Evolutionary conservation across 2,888 invertebrate genomes (phyloP), one percentile per base, ranked within the genome.

Genomic region (Schizaphis graminum): DNA sequence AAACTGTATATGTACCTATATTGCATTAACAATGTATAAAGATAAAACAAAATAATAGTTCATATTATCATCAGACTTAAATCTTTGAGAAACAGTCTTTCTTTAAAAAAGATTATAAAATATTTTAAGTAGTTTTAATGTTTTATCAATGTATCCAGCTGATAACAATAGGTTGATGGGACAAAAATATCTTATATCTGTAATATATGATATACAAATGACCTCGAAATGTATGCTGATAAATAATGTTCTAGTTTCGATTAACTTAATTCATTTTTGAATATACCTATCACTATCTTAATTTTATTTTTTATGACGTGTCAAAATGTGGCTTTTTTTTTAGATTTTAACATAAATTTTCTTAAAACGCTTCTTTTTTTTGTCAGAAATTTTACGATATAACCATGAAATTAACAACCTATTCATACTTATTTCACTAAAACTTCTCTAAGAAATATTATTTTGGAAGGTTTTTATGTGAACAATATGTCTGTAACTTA

Each of bases 401-500:
- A n/a, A 56, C 10, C 5, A 28, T 44, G 24, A 44, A 77, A 44
- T 77, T 89, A 89, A 41, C 4, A 77, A 53, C 44, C 28, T 10
- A 53, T 89, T 92, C 28, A 77, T 53, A 85, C 53, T 53, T 28
- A 21, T 88, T 88, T 93, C 13, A 41, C 3, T 26, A 28, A 53
- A 56, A 44, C n/a, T 77, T 84, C 13, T 28, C 3, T 24, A 41
- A 77, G 24, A 77, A 53, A 67, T 24, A 88, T 67, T 92, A 44
- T 77, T 53, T 3, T n/a, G 28, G 16, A 13, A 35, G 47, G 35
- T 28, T 92, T 53, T 67, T 49, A 49, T 41, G 41, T 41, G 49
- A 87, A 92, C 26, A 92, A 88, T 87, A 67, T 67, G 67, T 67
- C 21, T 53, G 67, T 92, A 44, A 7, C 11, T 41, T 88, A 53